A percentile compares a stretch with the other conserved stretches of the same genome.
Evolutionary conservation across 2,797 vertebrate species (phyloP).

Genomic region (Lagocephalus sceleratus): DNA sequence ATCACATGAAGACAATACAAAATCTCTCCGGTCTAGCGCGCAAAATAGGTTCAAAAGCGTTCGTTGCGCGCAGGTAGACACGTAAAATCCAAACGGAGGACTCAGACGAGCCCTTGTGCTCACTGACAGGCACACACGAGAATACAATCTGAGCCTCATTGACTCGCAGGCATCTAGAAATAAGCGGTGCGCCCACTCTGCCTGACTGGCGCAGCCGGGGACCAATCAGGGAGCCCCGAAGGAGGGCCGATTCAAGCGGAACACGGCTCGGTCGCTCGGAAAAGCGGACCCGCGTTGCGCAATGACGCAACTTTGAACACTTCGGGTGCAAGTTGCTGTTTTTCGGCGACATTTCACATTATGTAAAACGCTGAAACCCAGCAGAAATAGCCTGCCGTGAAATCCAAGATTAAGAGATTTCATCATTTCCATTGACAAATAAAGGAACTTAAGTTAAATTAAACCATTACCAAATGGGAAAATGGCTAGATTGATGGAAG

Average conservation of each 20-base stretch:
- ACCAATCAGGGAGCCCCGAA: conserved; percentile 68
- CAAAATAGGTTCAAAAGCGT: conserved; percentile 16
- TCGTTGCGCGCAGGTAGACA: conserved; percentile 32
- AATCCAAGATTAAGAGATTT: no score
- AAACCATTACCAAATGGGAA: no score
- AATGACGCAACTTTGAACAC: conserved; percentile 53
- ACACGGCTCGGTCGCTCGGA: conserved; percentile 21
- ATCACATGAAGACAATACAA: conserved; percentile 9
- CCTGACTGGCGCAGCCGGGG: conserved; percentile 65
- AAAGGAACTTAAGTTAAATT: no score
- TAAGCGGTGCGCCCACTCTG: conserved; percentile 65
- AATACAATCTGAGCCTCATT: conserved; percentile 68
- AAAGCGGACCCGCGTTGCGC: conserved; percentile 51
- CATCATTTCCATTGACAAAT: no score
- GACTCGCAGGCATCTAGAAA: conserved; percentile 72
- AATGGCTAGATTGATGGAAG: no score
- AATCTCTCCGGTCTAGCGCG: neutral
- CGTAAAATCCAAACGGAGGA: conserved; percentile 26
- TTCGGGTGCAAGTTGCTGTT: conserved; percentile 23
- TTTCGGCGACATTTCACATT: neutral
- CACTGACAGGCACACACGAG: conserved; percentile 50
- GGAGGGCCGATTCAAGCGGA: conserved; percentile 61
- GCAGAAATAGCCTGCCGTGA: no score
- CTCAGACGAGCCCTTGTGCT: conserved; percentile 13
- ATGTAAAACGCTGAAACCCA: conserved; percentile 1